Evolutionary conservation across 2,888 invertebrate species (phyloP).

Genomic region (Acleris emargana): DNA sequence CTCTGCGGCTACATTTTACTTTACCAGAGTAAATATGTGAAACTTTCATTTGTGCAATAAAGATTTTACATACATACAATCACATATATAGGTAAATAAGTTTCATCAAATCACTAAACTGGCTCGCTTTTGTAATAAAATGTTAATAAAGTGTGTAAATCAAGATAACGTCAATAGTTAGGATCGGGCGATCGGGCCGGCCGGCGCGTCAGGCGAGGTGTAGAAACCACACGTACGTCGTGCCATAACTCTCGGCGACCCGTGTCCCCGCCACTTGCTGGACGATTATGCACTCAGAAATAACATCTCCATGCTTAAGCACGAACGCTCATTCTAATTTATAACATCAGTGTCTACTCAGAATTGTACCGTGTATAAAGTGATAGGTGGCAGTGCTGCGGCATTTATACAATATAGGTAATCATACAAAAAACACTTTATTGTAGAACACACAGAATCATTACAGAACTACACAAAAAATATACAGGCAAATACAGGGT

Average conservation of each 20-base stretch:
- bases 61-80: no score
- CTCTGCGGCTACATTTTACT: no score
- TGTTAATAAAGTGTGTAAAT: constrained; percentile 79
- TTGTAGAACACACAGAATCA: no score
- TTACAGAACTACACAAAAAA: no score
- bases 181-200: constrained; percentile 69
- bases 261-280: constrained; percentile 8
- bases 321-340: constrained; percentile 10
- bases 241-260: constrained; percentile 58
- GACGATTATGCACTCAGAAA: constrained; percentile 15
- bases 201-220: constrained; percentile 57
- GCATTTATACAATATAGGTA: no score
- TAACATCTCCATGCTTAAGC: constrained; percentile 9
- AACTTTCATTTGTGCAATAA: no score
- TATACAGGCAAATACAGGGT: no score
- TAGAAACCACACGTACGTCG: constrained; percentile 63
- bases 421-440: no score
- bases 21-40: no score
- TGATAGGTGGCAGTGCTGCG: not conserved
- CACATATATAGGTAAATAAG: not conserved
- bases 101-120: constrained; percentile 54
- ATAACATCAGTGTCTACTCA: not conserved
- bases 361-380: not conserved
- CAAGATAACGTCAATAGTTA: constrained; percentile 80
- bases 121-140: constrained; percentile 73